Evolutionary conservation across 2,113 vertebrate genomes (phyloP).

Genomic region (Mesocricetus auratus): DNA sequence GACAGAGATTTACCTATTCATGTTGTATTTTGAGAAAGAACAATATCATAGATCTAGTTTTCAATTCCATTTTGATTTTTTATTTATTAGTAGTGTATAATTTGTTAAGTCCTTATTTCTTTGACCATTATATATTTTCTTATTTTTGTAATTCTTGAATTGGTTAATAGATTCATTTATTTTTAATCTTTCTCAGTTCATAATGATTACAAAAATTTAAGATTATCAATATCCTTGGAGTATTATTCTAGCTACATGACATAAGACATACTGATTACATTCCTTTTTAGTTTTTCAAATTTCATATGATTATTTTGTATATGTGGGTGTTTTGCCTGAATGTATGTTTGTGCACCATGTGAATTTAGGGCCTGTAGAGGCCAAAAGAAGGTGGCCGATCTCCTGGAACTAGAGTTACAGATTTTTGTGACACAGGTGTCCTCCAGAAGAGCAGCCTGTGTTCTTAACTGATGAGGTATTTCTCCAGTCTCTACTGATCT

Average conservation of each 20-base stretch:
- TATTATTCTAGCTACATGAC: slow-evolving; percentile 1
- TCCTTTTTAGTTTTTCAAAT: neutral
- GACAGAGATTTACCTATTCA: neutral
- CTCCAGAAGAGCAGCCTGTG: neutral
- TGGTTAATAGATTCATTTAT: neutral
- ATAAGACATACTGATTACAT: neutral
- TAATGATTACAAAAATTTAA: slow-evolving; percentile 50
- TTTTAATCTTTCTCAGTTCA: slow-evolving; percentile 44
- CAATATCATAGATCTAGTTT: slow-evolving; percentile 25
- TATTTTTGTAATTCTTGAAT: neutral
- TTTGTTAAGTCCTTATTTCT: neutral
- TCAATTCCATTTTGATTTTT: slow-evolving; percentile 36
- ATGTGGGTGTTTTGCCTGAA: neutral
- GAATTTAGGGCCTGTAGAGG: neutral
- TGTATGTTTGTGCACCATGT: neutral
- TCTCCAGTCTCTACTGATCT: neutral
- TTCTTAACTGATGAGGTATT: neutral
- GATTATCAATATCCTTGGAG: slow-evolving; percentile 42
- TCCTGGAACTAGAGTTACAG: neutral
- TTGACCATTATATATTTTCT: neutral
- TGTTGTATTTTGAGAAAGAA: slow-evolving; percentile 46
- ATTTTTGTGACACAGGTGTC: neutral
- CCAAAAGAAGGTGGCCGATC: neutral
- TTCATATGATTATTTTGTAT: neutral
- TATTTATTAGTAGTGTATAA: slow-evolving; percentile 10